Evolutionary conservation across 2,797 vertebrate genomes (phyloP).

Genomic region (Miichthys miiuy): DNA sequence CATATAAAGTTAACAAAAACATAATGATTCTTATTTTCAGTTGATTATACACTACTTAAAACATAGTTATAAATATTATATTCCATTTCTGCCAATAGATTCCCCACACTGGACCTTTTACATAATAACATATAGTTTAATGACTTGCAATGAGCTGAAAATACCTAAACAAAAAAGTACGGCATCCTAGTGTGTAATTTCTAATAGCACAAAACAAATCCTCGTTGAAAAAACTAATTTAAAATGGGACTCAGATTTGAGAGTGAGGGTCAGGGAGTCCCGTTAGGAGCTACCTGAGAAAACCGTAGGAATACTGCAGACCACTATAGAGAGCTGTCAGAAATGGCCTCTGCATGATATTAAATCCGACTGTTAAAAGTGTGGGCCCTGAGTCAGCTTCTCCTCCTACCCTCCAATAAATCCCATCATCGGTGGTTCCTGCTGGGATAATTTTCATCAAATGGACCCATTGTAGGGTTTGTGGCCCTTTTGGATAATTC

Average conservation of each 20-base stretch:
- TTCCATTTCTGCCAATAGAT: too few species aligned
- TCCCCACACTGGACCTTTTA: too few species aligned
- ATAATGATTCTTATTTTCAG: too few species aligned
- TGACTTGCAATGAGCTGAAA: neutral
- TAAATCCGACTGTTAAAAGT: neutral
- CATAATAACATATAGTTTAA: neutral
- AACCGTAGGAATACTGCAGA: too few species aligned
- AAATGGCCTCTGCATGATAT: neutral
- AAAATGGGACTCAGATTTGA: neutral
- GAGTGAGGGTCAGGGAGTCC: neutral
- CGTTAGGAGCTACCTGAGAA: neutral
- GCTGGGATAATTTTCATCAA: constrained; percentile 50
- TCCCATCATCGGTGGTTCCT: constrained; percentile 18
- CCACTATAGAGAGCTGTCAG: neutral
- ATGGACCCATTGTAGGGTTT: constrained; percentile 13
- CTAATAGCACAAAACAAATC: neutral
- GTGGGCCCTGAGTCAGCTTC: too few species aligned
- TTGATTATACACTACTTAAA: too few species aligned
- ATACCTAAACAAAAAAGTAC: neutral
- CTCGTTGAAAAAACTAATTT: neutral
- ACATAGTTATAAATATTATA: too few species aligned
- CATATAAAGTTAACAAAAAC: too few species aligned
- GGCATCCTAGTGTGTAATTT: neutral
- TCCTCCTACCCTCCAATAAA: neutral
- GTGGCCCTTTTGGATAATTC: constrained; percentile 39